These are phyloP conservation scores for Sinopyrophorus schimmeli DNA, from an alignment of 2,888 invertebrate genomes.

Conservation along the genomic window DNA sequence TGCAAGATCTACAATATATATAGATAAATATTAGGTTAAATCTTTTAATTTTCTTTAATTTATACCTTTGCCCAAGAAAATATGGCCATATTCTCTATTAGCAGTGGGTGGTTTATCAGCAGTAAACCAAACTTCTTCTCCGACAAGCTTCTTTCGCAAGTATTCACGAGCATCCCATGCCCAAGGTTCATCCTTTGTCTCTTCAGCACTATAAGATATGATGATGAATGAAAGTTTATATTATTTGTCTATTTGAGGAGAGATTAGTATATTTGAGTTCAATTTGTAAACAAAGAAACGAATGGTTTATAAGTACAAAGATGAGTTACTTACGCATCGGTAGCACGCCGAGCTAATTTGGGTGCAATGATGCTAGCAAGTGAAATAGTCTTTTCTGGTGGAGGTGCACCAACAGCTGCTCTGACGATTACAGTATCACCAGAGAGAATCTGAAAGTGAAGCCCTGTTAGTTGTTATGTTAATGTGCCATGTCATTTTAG, in stretches of 20 bases:
- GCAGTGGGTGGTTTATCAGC: conserved; percentile 83
- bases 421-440: conserved; percentile 95
- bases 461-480: conserved; percentile 22
- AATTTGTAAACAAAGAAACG: no score
- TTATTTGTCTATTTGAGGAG: not conserved
- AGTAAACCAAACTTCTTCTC: conserved; percentile 85
- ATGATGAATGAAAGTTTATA: conserved; percentile 24
- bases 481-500: conserved; percentile 9
- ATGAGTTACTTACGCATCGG: conserved; percentile 54
- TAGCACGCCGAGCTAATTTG: conserved; percentile 79
- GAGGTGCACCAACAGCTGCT: conserved; percentile 85
- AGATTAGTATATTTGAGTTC: not conserved
- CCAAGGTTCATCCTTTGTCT: conserved; percentile 87
- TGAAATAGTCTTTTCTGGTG: conserved; percentile 88
- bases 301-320: not conserved
- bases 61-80: conserved; percentile 84
- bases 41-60: no score
- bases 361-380: conserved; percentile 92
- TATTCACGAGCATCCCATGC: conserved; percentile 98
- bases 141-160: conserved; percentile 87
- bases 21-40: conserved; percentile 17
- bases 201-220: conserved; percentile 64
- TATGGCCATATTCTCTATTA: conserved; percentile 83
- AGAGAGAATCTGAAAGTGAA: conserved; percentile 78
- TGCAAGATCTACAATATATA: conserved; percentile 56